Conservation (phyloP, 1,140 invertebrate species). For the Ips typographus region DNA sequence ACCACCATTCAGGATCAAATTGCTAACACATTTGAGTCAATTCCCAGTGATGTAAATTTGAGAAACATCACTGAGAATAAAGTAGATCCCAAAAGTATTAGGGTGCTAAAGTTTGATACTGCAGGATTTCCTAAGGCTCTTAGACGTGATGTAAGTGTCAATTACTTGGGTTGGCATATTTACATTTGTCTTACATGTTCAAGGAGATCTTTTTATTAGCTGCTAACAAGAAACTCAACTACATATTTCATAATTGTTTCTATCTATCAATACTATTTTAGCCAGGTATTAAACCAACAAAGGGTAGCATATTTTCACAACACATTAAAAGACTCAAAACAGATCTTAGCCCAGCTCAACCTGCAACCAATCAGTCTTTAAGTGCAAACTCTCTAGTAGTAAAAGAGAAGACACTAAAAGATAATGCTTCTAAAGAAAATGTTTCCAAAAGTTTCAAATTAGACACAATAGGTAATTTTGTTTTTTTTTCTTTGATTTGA, state of each 20-base stretch:
- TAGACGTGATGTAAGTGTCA: conserved; percentile 45
- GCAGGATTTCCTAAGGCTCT: conserved; percentile 50
- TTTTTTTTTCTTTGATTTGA: no score
- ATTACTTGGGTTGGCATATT: conserved; percentile 25
- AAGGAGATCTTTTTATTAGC: neutral
- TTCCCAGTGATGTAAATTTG: conserved; percentile 47
- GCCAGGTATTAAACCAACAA: conserved; percentile 37
- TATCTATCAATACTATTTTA: conserved; percentile 37
- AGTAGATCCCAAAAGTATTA: conserved; percentile 2
- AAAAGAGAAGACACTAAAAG: neutral
- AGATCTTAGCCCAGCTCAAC: conserved; percentile 12
- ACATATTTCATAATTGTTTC: neutral
- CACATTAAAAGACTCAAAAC: conserved; percentile 44
- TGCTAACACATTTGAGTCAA: conserved; percentile 48
- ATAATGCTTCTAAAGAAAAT: neutral
- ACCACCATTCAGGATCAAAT: conserved; percentile 40
- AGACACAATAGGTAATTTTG: no score
- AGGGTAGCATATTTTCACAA: conserved; percentile 53
- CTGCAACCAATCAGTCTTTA: conserved; percentile 14
- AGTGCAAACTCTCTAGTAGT: conserved; percentile 6
- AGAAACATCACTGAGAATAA: conserved; percentile 51
- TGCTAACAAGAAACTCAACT: neutral
- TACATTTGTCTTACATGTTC: neutral
- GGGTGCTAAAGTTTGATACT: conserved; percentile 33
- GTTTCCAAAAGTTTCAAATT: no score